Evolutionary conservation across 1,140 invertebrate genomes (phyloP).

Genomic region (Tetramorium alpestre): DNA sequence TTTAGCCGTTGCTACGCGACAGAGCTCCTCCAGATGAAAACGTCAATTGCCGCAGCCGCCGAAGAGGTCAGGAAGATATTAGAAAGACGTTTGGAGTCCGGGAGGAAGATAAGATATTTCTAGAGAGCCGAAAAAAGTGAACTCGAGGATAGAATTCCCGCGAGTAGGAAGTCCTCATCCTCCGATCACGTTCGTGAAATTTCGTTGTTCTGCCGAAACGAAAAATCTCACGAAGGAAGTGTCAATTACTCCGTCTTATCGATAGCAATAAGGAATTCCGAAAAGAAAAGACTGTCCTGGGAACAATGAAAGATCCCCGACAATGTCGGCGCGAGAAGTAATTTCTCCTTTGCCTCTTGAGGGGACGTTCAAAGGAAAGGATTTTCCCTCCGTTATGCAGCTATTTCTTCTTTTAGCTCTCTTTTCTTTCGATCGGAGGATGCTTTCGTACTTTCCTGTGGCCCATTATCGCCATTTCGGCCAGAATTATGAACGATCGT

Average conservation of each 20-base stretch:
- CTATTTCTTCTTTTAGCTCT: not conserved
- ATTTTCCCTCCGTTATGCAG: slow-evolving; percentile 19
- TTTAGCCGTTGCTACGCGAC: slow-evolving; percentile 31
- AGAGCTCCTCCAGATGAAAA: slow-evolving; percentile 17
- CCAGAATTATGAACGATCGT: slow-evolving; percentile 18
- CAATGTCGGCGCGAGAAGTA: slow-evolving; percentile 51
- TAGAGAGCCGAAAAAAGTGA: not conserved
- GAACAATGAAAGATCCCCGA: slow-evolving; percentile 39
- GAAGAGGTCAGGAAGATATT: not conserved
- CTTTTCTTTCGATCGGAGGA: not conserved
- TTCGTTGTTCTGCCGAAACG: not conserved
- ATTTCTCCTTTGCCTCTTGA: slow-evolving; percentile 55
- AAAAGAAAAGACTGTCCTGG: slow-evolving; percentile 17
- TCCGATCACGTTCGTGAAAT: slow-evolving; percentile 26
- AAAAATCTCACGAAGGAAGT: slow-evolving; percentile 29
- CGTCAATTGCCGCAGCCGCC: slow-evolving; percentile 7
- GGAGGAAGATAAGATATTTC: slow-evolving; percentile 22
- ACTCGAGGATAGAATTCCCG: not conserved
- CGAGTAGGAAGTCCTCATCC: too few species aligned
- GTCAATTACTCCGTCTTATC: slow-evolving; percentile 60
- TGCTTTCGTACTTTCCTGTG: not conserved
- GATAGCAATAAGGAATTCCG: not conserved
- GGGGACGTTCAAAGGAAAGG: slow-evolving; percentile 7
- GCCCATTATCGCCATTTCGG: slow-evolving; percentile 10
- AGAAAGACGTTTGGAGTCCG: not conserved